Base-by-base conservation (phyloP, 2,888 invertebrate genomes). In the Drosophila cognata region DNA sequence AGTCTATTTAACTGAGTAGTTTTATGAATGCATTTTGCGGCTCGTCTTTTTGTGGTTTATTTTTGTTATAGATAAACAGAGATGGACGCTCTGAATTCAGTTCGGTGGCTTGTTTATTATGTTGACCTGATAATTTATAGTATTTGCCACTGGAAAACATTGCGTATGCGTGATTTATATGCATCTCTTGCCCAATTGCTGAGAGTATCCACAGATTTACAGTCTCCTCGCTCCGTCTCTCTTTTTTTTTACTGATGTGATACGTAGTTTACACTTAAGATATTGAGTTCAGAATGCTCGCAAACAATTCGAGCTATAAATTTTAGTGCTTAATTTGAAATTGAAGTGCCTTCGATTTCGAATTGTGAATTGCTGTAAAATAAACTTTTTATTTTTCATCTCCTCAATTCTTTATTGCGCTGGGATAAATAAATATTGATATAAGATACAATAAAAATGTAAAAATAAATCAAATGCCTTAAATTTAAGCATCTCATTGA, bases 151-250 rank as follows among this genome's bases (percentile, higher is more conserved):
- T 72, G 86, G 75, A 60, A 69, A 38, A 55, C 87, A 79, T 61
- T 82, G 85, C 89, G 85, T 89, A 86, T 86, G 66, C 88, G 82
- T 86, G 87, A 86, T 88, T 86, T 87, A 87, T 89, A 36, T 35
- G 41, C 50, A 53, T 35, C 50, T 73, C 56, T 73, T 61, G 52
- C 60, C 68, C 62, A 43, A 65, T 58, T 29, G 51, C 13, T 16
- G 51, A 33, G 59, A 35, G 35, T 53, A 65, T 72, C 51, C 62
- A 50, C 73, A 68, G 72, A 67, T 59, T 71, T 76, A 71, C 72
- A 67, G 68, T 35, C 28, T 48, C 13, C 0, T 41, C 21, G 28
- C 18, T 7, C 11, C 8, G 4, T 13, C 10, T 18, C 31, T 36
- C 16, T 16, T 10, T 1, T 46, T 2, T 2, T 5, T 16, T 62